Evolutionary conservation across 2,113 vertebrate genomes (phyloP).

Genomic region (Rhynchomys soricoides): DNA sequence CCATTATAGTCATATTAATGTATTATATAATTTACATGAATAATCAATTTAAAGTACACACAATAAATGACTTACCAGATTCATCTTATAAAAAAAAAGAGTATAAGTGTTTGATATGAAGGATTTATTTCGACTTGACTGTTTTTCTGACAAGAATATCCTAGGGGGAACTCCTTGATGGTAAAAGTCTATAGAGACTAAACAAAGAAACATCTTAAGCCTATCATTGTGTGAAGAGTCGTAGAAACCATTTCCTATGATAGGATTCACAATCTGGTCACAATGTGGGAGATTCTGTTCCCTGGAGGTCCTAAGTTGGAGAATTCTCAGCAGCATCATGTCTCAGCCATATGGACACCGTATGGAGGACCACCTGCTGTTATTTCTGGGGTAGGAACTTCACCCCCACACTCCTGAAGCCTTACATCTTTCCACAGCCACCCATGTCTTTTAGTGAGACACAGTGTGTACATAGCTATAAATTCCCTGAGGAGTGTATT

Average conservation of each 20-base stretch:
- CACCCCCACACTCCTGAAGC: neutral
- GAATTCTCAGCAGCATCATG: neutral
- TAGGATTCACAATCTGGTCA: slow-evolving; percentile 19
- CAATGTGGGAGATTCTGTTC: neutral
- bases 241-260: neutral
- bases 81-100: neutral
- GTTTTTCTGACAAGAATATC: neutral
- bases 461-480: neutral
- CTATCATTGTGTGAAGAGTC: neutral
- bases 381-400: neutral
- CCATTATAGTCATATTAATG: neutral
- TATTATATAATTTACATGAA: neutral
- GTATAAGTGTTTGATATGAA: neutral
- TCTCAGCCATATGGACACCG: slow-evolving; percentile 72
- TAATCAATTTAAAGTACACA: neutral
- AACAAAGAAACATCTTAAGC: neutral
- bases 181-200: neutral
- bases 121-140: neutral
- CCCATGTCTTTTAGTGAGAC: neutral
- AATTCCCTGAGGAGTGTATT: neutral
- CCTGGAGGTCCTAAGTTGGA: neutral
- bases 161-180: neutral
- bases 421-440: slow-evolving; percentile 31
- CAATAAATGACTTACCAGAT: neutral
- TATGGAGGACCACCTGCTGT: slow-evolving; percentile 72